These are phyloP conservation scores for Pipa parva DNA, from an alignment of 2,113 vertebrate genomes.

Conservation along the genomic window DNA sequence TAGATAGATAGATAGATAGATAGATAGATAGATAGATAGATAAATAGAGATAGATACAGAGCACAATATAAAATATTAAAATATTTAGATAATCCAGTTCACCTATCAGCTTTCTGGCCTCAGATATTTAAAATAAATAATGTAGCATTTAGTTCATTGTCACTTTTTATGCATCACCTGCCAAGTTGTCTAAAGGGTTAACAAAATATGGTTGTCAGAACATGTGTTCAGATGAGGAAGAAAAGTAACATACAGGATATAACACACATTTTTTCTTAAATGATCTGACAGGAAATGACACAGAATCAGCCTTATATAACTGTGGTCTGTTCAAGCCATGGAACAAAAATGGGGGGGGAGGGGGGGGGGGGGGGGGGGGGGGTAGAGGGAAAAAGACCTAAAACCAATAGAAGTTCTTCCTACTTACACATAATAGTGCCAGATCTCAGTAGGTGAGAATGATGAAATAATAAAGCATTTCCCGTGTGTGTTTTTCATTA, in stretches of 20 bases:
- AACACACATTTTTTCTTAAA: constrained; percentile 86
- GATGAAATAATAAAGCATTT: constrained; percentile 99
- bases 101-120: too few species aligned
- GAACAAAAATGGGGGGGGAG: constrained; percentile 57
- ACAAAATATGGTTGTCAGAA: constrained; percentile 60
- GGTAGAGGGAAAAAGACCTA: constrained; percentile 55
- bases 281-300: constrained; percentile 91
- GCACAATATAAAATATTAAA: neutral
- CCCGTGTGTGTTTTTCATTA: constrained; percentile 99
- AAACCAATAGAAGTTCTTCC: constrained; percentile 77
- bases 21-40: neutral
- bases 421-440: constrained; percentile 75
- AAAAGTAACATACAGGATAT: constrained; percentile 77
- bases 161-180: constrained; percentile 8
- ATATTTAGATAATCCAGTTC: neutral
- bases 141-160: neutral
- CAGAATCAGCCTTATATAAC: constrained; percentile 69
- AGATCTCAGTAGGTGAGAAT: constrained; percentile 97
- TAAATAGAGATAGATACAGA: neutral
- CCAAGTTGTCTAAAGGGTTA: constrained; percentile 60
- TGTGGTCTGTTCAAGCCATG: constrained; percentile 40
- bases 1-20: neutral
- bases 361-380: constrained; percentile 66
- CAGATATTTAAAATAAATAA: neutral
- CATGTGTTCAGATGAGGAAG: constrained; percentile 49